A percentile compares a stretch with the other conserved stretches of the same genome.
phyloP scores from a whole-genome alignment of 2,113 vertebrate genomes.

The Pelusios castaneus region DNA sequence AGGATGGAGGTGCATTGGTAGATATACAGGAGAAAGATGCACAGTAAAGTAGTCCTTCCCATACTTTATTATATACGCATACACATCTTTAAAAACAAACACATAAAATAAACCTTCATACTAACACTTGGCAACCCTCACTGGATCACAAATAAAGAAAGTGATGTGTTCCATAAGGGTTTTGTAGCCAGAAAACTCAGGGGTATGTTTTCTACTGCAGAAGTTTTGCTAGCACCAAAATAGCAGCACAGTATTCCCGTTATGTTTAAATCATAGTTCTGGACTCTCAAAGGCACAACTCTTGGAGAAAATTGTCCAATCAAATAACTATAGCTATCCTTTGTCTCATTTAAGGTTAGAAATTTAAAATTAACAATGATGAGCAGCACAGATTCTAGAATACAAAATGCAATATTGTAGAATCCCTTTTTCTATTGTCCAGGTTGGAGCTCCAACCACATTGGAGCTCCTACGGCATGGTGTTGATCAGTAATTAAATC shows the following conservation, averaged over 20 bases:
- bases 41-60: not conserved
- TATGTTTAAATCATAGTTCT: not conserved
- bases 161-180: not conserved
- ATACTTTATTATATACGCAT: not conserved
- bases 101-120: not conserved
- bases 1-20: not conserved
- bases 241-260: not conserved
- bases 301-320: not conserved
- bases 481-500: not conserved
- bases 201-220: not conserved
- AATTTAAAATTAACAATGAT: constrained; percentile 9
- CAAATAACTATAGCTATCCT: not conserved
- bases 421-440: not conserved
- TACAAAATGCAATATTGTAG: not conserved
- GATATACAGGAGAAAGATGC: not conserved
- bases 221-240: not conserved
- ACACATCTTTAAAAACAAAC: not conserved
- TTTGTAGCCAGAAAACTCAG: not conserved
- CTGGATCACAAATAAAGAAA: not conserved
- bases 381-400: constrained; percentile 12
- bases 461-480: rapidly evolving
- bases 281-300: not conserved
- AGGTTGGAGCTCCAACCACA: not conserved
- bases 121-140: not conserved
- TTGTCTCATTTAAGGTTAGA: not conserved